Evolutionary conservation across 2,888 invertebrate species (phyloP), one percentile per base, ranked within the genome.

Genomic region (Campoletis raptor): DNA sequence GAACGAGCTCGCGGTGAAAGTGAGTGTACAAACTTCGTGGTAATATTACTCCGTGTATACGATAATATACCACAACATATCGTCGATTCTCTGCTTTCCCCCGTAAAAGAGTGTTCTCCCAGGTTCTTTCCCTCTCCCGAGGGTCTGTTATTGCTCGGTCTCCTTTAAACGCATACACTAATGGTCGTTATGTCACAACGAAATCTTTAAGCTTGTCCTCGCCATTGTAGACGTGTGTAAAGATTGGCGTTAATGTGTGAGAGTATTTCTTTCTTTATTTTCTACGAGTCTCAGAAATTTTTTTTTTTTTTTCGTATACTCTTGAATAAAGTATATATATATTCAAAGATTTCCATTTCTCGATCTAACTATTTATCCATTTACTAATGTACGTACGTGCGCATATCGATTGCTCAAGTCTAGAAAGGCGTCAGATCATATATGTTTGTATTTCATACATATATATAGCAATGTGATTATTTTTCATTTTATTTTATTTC

Each of bases 121-220:
- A 67, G 79, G 70, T 81, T 69, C 83, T 69, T 66, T 54, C 83
- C 73, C 74, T 70, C 80, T 83, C 83, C 52, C 66, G 54, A 89
- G 90, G 85, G 88, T 90, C 90, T 89, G 79, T 73, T 81, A 77
- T 83, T 90, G 90, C 89, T 88, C 90, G 90, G 90, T 92, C 93
- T 92, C 90, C 89, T 91, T 92, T 91, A 91, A 93, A 91, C 90
- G 91, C 91, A 92, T 91, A 90, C 90, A 92, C 92, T 92, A 92
- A 90, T 85, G 78, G 82, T 86, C 76, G 89, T 93, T 93, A 93
- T 91, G 92, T 93, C 93, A 93, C 91, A 85, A 83, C 87, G 77
- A 80, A 88, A 84, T 81, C 83, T 74, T 81, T 82, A 52, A 36
- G 48, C 70, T 48, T 42, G 69, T 82, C 69, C 81, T 74, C 74